Evolutionary conservation across 1,140 invertebrate genomes (phyloP).

Genomic region (Caenorhabditis latens): DNA sequence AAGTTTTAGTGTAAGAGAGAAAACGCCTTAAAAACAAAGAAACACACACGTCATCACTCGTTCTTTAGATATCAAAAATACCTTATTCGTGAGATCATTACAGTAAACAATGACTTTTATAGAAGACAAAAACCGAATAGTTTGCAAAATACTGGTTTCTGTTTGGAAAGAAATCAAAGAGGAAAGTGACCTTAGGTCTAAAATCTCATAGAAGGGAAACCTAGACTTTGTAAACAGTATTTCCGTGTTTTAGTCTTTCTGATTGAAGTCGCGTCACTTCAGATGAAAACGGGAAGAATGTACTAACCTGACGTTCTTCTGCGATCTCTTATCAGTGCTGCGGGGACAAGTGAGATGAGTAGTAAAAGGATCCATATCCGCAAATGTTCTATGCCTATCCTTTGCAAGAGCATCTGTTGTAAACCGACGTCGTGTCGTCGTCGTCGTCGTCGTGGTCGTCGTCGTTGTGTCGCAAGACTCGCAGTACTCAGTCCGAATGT

Average conservation of each 20-base stretch:
- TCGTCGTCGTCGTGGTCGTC: conserved; percentile 40
- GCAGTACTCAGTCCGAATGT: conserved; percentile 23
- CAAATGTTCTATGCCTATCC: conserved; percentile 52
- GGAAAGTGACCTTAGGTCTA: background rate
- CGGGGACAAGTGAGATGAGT: conserved; percentile 32
- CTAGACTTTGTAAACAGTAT: background rate
- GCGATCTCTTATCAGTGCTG: conserved; percentile 35
- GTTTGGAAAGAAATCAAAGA: background rate
- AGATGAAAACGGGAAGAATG: background rate
- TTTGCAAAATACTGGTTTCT: background rate
- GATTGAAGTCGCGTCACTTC: background rate
- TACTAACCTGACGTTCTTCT: conserved; percentile 31
- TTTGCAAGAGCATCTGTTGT: conserved; percentile 54
- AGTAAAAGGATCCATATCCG: conserved; percentile 46
- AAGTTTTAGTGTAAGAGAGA: conserved; percentile 4
- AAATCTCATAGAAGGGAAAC: background rate
- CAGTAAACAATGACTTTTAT: background rate
- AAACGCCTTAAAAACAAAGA: background rate
- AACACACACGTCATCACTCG: background rate
- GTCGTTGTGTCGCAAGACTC: conserved; percentile 40
- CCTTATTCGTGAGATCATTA: background rate
- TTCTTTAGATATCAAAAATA: conserved; percentile 3
- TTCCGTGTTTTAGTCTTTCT: conserved; percentile 28
- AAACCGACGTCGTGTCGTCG: conserved; percentile 40
- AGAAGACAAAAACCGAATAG: background rate